phyloP scores from a whole-genome alignment of 2,113 vertebrate genomes.

The Nematolebias whitei region DNA sequence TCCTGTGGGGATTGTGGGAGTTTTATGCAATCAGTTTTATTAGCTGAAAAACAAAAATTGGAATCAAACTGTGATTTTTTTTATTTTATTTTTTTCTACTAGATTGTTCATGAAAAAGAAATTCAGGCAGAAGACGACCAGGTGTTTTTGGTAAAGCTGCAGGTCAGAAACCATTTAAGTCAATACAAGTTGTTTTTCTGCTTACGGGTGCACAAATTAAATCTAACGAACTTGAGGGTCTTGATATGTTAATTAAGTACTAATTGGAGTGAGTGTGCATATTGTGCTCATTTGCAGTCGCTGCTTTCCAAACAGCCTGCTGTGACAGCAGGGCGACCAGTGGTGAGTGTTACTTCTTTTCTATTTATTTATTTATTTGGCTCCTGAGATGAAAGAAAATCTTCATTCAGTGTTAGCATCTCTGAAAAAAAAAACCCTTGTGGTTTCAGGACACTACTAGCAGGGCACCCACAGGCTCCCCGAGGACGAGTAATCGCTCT shows the following conservation, averaged over 20 bases:
- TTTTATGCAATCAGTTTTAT: conserved; percentile 1
- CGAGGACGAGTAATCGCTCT: conserved; percentile 91
- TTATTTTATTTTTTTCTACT: conserved; percentile 55
- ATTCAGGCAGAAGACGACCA: conserved; percentile 98
- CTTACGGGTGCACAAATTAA: conserved; percentile 14
- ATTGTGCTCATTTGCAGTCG: conserved; percentile 82
- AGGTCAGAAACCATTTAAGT: conserved; percentile 80
- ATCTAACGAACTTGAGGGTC: conserved; percentile 26
- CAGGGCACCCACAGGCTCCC: conserved; percentile 91
- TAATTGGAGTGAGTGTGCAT: conserved; percentile 42
- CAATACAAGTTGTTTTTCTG: conserved; percentile 6
- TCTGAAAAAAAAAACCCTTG: conserved; percentile 34
- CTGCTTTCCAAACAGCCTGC: conserved; percentile 94
- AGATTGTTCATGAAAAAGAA: conserved; percentile 99
- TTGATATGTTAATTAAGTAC: conserved; percentile 37
- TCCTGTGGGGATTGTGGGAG: not conserved
- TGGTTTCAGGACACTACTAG: conserved; percentile 85
- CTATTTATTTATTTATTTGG: not conserved
- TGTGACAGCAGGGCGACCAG: conserved; percentile 90
- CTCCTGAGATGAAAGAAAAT: conserved; percentile 4
- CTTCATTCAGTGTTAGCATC: not conserved
- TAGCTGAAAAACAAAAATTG: not conserved
- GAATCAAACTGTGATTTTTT: not conserved
- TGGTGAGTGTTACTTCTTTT: conserved; percentile 82
- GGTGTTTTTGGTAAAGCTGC: conserved; percentile 96